Percentiles rank a stretch among this genome's conserved stretches.
Evolutionary conservation across 2,888 invertebrate species (phyloP).

Genomic region (Nineta flava): DNA sequence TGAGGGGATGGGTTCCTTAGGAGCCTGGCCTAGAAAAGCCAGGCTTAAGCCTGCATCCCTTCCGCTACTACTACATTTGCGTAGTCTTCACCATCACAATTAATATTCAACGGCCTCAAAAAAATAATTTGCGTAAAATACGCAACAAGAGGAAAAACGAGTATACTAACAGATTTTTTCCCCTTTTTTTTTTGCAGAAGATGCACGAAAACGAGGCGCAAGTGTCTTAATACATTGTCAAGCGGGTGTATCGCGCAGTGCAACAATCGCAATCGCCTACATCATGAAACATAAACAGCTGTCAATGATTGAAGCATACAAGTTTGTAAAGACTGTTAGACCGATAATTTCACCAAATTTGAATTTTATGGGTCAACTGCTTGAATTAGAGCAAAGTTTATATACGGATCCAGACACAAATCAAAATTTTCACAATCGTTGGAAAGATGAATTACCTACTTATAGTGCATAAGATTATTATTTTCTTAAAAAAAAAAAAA

Average conservation of each 20-base stretch:
- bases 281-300: slow-evolving; percentile 77
- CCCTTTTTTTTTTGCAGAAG: slow-evolving; percentile 38
- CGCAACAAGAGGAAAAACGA: too few relatives aligned
- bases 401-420: slow-evolving; percentile 23
- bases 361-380: slow-evolving; percentile 83
- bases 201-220: slow-evolving; percentile 48
- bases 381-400: slow-evolving; percentile 63
- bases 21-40: too few relatives aligned
- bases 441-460: slow-evolving; percentile 2
- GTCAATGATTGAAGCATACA: slow-evolving; percentile 74
- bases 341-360: slow-evolving; percentile 89
- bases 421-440: neutral
- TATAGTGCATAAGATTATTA: neutral
- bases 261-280: slow-evolving; percentile 89
- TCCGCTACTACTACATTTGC: too few relatives aligned
- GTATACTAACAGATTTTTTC: too few relatives aligned
- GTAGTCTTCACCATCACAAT: too few relatives aligned
- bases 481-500: too few relatives aligned
- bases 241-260: slow-evolving; percentile 86
- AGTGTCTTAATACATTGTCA: slow-evolving; percentile 87
- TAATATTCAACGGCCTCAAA: too few relatives aligned
- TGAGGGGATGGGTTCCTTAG: too few relatives aligned
- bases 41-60: too few relatives aligned
- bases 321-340: slow-evolving; percentile 67
- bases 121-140: too few relatives aligned